Evolutionary conservation across 2,797 vertebrate species (phyloP), one percentile per base, ranked within the genome.

Genomic region (Poecilia picta): DNA sequence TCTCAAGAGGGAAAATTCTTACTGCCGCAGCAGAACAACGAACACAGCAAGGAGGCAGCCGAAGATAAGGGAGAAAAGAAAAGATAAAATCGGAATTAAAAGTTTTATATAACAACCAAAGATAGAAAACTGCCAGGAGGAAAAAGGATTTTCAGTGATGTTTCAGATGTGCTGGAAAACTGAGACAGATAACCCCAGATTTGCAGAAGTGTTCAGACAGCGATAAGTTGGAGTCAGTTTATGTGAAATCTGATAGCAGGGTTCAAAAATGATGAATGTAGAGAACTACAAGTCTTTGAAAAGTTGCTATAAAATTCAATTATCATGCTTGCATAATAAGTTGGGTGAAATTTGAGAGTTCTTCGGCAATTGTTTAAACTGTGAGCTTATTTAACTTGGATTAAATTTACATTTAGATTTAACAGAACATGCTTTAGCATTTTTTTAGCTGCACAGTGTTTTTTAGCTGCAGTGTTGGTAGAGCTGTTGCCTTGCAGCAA

Each of bases 31-130:
- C 36, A 75, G 62, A 28, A 77, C 28, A 64, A 47, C 3, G 80
- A 72, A 51, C 8, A 53, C 43, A 66, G 33, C 33, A 78, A 76
- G 81, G 72, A 85, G 78, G 59, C 46, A n/a, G 57, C 10, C 12
- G 12, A 66, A 84, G 84, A 88, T 85, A 85, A 76, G 75, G n/a
- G 4, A 31, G 25, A 39, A 7, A 28, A 76, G 45, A 64, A 53
- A 49, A 80, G 71, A 31, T 81, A 51, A 74, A 81, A 73, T 28
- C 64, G 5, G 55, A 82, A 66, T 82, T 43, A 43, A 77, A 81
- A 80, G 43, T 64, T 76, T 31, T 55, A 57, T 47, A 73, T 8
- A 51, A 47, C 8, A 72, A 16, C 25, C 18, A 45, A 70, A 4
- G 10, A 41, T 4, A 72, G 31, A 74, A 55, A 13, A 68, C 66